A percentile compares a stretch with the other conserved stretches of the same genome.
phyloP scores from a whole-genome alignment of 2,797 vertebrate genomes.

The Leptatherina wallacei region DNA sequence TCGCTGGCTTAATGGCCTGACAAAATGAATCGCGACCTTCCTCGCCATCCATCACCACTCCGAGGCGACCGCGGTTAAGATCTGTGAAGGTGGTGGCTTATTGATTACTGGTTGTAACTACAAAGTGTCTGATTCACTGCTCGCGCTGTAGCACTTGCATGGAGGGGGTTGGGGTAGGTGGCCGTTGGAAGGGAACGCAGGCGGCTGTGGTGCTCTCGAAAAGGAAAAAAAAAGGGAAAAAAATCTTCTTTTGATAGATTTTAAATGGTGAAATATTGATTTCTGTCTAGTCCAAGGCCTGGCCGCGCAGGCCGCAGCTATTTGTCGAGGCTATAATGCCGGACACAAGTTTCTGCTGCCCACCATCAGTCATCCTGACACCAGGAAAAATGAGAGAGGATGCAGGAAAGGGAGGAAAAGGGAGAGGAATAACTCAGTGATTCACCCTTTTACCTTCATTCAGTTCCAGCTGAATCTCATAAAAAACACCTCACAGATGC shows the following conservation, averaged over 20 bases:
- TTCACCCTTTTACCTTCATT: constrained; percentile 43
- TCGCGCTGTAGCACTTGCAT: constrained; percentile 43
- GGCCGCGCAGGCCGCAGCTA: constrained; percentile 64
- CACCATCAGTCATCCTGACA: constrained; percentile 91
- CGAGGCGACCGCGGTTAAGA: constrained; percentile 76
- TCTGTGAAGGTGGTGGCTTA: constrained; percentile 80
- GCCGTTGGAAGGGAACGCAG: constrained; percentile 37
- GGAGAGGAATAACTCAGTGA: constrained; percentile 62
- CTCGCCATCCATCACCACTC: constrained; percentile 78
- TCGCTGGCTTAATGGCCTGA: constrained; percentile 78
- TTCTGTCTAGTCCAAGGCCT: constrained; percentile 84
- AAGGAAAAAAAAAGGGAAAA: background rate
- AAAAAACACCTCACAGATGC: constrained; percentile 10
- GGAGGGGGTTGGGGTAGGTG: constrained; percentile 24
- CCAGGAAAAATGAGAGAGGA: constrained; percentile 68
- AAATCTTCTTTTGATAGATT: constrained; percentile 90
- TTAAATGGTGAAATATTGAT: constrained; percentile 98
- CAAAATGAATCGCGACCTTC: constrained; percentile 81
- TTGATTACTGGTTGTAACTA: constrained; percentile 81
- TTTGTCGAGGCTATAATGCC: constrained; percentile 71
- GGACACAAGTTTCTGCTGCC: constrained; percentile 67
- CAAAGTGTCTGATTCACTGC: constrained; percentile 80
- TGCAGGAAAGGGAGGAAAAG: constrained; percentile 36
- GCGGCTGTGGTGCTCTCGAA: constrained; percentile 44
- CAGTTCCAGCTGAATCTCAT: background rate